Evolutionary conservation across 92 coral and sea anemone genomes (phyloP).

Genomic region (Umimayanthus chanpuru): DNA sequence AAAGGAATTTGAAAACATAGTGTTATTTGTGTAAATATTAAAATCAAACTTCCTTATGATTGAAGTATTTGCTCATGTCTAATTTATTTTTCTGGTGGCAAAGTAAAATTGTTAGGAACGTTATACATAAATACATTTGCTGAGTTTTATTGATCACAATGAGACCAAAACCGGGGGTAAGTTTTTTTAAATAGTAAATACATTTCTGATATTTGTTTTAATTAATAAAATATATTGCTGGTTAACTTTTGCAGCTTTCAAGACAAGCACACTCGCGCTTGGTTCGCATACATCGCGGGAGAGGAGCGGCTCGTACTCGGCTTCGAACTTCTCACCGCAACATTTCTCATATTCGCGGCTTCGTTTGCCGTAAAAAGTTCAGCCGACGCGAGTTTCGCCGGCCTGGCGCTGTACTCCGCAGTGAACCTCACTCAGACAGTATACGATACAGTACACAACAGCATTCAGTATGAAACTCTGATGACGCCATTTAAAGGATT

Average conservation of each 20-base stretch:
- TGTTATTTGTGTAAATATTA: background rate
- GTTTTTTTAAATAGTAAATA: background rate
- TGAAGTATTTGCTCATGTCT: background rate
- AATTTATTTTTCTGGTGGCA: background rate
- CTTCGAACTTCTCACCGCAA: conserved; percentile 49
- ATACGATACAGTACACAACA: conserved; percentile 40
- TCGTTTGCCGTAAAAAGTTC: conserved; percentile 42
- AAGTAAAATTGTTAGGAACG: background rate
- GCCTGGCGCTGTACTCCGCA: conserved; percentile 40
- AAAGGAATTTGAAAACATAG: background rate
- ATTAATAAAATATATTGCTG: conserved; percentile 15
- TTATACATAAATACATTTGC: background rate
- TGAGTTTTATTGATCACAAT: too few species aligned
- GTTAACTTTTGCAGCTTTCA: conserved; percentile 34
- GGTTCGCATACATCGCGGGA: conserved; percentile 56
- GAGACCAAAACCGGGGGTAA: too few species aligned
- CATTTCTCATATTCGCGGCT: conserved; percentile 48
- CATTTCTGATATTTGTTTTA: too few species aligned
- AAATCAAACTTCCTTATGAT: too few species aligned
- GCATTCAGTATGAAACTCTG: conserved; percentile 27
- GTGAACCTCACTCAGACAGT: conserved; percentile 43
- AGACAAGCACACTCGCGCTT: conserved; percentile 54
- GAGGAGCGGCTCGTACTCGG: conserved; percentile 58
- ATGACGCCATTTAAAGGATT: conserved; percentile 61
- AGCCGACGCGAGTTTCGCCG: conserved; percentile 40